A percentile compares a stretch with the other conserved stretches of the same genome.
phyloP scores from a whole-genome alignment of 2,888 invertebrate species.

The Drosophila anomelani region DNA sequence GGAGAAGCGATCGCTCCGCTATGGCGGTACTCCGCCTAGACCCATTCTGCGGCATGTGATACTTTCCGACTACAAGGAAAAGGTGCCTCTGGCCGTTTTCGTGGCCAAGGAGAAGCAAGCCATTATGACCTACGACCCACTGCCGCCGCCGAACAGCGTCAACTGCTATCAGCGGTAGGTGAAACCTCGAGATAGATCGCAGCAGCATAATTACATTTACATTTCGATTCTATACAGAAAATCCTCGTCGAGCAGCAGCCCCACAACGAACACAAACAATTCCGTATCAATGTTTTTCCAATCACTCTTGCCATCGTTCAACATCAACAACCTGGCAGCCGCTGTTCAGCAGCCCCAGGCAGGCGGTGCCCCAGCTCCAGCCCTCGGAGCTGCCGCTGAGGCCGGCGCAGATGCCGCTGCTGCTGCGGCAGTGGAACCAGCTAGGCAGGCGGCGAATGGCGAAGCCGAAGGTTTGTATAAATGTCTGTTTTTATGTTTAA shows the following conservation, averaged over 20 bases:
- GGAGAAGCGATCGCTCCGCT: slow-evolving; percentile 84
- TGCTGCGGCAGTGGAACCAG: slow-evolving; percentile 30
- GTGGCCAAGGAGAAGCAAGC: slow-evolving; percentile 83
- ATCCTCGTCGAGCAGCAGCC: slow-evolving; percentile 82
- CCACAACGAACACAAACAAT: slow-evolving; percentile 77
- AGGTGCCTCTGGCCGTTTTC: slow-evolving; percentile 84
- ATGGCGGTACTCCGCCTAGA: slow-evolving; percentile 82
- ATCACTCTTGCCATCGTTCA: slow-evolving; percentile 90
- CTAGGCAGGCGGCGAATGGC: slow-evolving; percentile 28
- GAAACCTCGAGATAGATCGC: neutral
- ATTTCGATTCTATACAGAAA: slow-evolving; percentile 64
- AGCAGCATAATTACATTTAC: neutral
- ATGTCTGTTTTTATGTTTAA: neutral
- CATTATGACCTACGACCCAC: slow-evolving; percentile 91
- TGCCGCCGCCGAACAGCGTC: slow-evolving; percentile 91
- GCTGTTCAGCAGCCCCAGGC: slow-evolving; percentile 58
- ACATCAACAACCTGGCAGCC: slow-evolving; percentile 79
- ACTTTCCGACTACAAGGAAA: slow-evolving; percentile 85
- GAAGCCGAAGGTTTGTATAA: slow-evolving; percentile 66
- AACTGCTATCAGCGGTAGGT: slow-evolving; percentile 88
- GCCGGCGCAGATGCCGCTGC: slow-evolving; percentile 35
- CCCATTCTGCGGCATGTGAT: slow-evolving; percentile 84
- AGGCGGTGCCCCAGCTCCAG: slow-evolving; percentile 20
- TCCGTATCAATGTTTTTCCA: slow-evolving; percentile 88
- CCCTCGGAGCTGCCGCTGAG: slow-evolving; percentile 34